Evolutionary conservation across 2,113 vertebrate genomes (phyloP).

Genomic region (Plotosus lineatus): DNA sequence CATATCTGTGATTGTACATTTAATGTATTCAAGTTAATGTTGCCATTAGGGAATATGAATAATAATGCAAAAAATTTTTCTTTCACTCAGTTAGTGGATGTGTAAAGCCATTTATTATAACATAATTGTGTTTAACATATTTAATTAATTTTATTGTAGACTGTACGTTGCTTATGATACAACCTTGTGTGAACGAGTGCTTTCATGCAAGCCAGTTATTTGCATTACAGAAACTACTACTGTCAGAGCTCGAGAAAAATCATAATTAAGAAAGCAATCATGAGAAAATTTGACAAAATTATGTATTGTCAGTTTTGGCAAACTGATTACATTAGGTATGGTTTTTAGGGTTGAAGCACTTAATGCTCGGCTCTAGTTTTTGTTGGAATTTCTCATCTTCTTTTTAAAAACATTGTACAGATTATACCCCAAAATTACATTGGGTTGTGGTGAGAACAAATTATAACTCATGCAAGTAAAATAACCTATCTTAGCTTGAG

Average conservation of each 20-base stretch:
- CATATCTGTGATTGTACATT: too few species aligned
- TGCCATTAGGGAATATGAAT: too few species aligned
- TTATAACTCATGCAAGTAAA: background rate
- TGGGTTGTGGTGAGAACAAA: background rate
- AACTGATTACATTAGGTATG: background rate
- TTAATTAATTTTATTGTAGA: too few species aligned
- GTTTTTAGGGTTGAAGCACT: background rate
- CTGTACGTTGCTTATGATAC: too few species aligned
- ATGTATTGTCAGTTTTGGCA: background rate
- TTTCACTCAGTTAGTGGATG: too few species aligned
- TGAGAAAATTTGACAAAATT: background rate
- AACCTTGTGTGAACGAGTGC: background rate
- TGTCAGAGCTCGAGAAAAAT: too few species aligned
- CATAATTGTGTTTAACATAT: too few species aligned
- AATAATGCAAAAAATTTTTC: too few species aligned
- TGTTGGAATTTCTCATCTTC: background rate
- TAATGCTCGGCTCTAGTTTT: background rate
- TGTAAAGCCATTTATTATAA: too few species aligned
- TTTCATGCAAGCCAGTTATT: background rate
- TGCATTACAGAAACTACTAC: background rate
- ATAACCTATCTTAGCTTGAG: background rate
- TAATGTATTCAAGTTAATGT: too few species aligned
- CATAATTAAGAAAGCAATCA: background rate
- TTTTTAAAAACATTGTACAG: background rate
- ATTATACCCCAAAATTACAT: background rate